These are phyloP conservation scores for Cryptotis parvus DNA, from an alignment of 2,113 vertebrate species.

Conservation along the genomic window DNA sequence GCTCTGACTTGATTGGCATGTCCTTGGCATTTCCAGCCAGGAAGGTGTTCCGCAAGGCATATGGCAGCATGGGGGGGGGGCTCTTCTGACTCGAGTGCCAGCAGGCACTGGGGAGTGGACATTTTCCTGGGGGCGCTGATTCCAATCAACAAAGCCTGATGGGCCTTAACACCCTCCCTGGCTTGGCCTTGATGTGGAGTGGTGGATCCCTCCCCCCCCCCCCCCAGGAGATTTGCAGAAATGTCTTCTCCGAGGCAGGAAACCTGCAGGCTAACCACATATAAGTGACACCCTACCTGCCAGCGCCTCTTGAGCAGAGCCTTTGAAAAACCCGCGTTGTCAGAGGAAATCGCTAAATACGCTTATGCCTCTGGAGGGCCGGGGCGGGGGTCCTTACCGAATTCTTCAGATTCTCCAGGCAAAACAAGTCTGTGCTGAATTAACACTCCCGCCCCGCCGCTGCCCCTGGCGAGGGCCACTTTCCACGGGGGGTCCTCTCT, in stretches of 20 bases:
- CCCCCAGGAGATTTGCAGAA: slow-evolving; percentile 62
- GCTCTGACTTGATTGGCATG: slow-evolving; percentile 29
- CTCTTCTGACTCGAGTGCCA: too few species aligned
- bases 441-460: not conserved
- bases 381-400: not conserved
- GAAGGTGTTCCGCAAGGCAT: too few species aligned
- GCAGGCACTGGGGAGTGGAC: not conserved
- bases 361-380: not conserved
- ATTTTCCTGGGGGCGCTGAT: slow-evolving; percentile 38
- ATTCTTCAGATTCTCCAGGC: slow-evolving; percentile 41
- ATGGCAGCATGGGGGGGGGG: too few species aligned
- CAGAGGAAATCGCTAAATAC: not conserved
- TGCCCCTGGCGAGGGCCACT: not conserved
- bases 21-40: not conserved
- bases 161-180: not conserved
- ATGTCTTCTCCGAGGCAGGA: slow-evolving; percentile 57
- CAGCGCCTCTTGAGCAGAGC: not conserved
- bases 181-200: slow-evolving; percentile 45
- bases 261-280: slow-evolving; percentile 64
- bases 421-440: slow-evolving; percentile 28
- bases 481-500: not conserved
- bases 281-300: not conserved
- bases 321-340: slow-evolving; percentile 29
- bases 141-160: slow-evolving; percentile 62
- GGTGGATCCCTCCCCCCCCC: too few species aligned